These are phyloP conservation scores for Chrysocyon brachyurus DNA, from an alignment of 2,797 vertebrate species.

Conservation along the genomic window DNA sequence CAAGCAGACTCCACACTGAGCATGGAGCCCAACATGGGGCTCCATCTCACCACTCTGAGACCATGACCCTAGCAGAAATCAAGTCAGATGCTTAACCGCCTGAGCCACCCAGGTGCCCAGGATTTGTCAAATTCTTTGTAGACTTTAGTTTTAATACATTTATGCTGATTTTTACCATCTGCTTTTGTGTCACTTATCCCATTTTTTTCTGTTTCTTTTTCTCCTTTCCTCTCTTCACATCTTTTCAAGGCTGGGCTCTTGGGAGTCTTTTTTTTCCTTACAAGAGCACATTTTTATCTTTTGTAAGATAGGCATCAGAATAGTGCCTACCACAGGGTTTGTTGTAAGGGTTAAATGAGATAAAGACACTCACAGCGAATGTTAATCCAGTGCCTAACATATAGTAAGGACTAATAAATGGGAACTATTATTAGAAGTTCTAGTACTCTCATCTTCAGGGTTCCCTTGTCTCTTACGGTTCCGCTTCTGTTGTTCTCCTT, in stretches of 20 bases:
- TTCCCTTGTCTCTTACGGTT: constrained; percentile 71
- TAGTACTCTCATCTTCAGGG: constrained; percentile 53
- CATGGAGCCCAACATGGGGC: neutral
- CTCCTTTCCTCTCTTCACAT: neutral
- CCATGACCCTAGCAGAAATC: neutral
- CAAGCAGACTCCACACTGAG: neutral
- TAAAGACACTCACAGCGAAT: constrained; percentile 18
- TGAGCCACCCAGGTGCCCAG: neutral
- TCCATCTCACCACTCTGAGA: neutral
- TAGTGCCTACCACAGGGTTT: neutral
- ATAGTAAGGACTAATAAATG: constrained; percentile 30
- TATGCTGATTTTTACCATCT: neutral
- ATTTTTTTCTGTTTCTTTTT: constrained; percentile 1
- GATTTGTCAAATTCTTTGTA: neutral
- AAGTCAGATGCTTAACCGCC: neutral
- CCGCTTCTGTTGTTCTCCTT: constrained; percentile 82
- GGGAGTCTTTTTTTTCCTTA: neutral
- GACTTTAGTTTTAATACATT: neutral
- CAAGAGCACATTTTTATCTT: neutral
- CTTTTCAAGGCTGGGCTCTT: neutral
- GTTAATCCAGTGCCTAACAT: neutral
- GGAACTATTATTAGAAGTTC: constrained; percentile 70
- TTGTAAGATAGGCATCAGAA: neutral
- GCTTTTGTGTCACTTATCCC: constrained; percentile 24
- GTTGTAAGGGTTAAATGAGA: constrained; percentile 42